Conservation (phyloP, 2,888 invertebrate species). For the Automeris io region DNA sequence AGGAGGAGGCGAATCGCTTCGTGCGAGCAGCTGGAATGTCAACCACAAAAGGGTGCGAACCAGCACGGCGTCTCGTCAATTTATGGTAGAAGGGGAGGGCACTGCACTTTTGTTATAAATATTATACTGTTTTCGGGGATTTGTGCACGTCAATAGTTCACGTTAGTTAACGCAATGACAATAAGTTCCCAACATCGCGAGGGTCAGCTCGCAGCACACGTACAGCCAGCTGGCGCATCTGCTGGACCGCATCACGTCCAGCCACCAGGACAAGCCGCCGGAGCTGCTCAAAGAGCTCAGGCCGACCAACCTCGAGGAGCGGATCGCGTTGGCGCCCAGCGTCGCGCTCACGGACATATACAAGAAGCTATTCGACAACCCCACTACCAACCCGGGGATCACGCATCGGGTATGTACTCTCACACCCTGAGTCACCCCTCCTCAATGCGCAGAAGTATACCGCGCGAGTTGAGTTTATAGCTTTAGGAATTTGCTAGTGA, state of each 20-base stretch:
- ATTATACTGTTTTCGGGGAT: no score
- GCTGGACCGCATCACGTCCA: constrained; percentile 82
- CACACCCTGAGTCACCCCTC: no score
- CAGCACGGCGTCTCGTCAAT: no score
- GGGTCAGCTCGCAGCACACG: constrained; percentile 84
- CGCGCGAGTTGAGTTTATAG: no score
- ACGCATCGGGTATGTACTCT: constrained; percentile 51
- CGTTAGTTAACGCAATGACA: not conserved
- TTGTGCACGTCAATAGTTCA: not conserved
- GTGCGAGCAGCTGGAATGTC: no score
- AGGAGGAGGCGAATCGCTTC: no score
- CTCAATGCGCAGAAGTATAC: no score
- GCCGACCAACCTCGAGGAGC: constrained; percentile 51
- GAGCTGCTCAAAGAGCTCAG: constrained; percentile 49
- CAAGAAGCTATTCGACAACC: constrained; percentile 51
- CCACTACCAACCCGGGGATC: constrained; percentile 54
- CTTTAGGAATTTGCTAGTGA: no score
- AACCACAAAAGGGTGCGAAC: no score
- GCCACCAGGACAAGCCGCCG: constrained; percentile 43
- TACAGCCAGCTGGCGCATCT: constrained; percentile 86
- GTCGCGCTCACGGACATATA: constrained; percentile 44
- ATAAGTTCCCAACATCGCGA: constrained; percentile 16
- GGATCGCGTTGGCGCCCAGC: constrained; percentile 49
- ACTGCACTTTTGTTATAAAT: no score
- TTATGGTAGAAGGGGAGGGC: no score